phyloP scores from a whole-genome alignment of 2,888 invertebrate genomes.

The Polia nebulosa region DNA sequence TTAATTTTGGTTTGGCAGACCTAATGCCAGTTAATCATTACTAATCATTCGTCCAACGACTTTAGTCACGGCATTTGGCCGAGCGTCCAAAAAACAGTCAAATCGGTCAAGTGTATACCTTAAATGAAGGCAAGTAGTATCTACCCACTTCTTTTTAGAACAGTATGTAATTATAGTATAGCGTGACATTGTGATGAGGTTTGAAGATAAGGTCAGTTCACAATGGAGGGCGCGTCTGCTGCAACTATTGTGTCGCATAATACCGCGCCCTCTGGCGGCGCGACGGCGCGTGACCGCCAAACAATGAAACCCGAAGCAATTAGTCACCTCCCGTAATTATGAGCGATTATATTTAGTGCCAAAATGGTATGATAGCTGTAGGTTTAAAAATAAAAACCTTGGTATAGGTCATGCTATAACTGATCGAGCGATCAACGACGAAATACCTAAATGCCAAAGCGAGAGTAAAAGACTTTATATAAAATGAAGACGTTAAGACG shows the following conservation, averaged over 20 bases:
- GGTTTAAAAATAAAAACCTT: slow-evolving; percentile 31
- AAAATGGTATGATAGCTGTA: slow-evolving; percentile 25
- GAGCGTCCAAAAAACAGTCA: slow-evolving; percentile 36
- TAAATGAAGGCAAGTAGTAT: slow-evolving; percentile 28
- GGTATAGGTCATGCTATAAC: slow-evolving; percentile 37
- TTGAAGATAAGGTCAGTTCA: slow-evolving; percentile 77
- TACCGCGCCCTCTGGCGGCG: slow-evolving; percentile 80
- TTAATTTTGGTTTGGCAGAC: slow-evolving; percentile 38
- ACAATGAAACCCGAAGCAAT: slow-evolving; percentile 73
- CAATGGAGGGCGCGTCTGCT: slow-evolving; percentile 78
- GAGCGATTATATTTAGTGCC: slow-evolving; percentile 46
- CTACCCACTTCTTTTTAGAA: slow-evolving; percentile 37
- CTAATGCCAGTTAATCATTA: slow-evolving; percentile 44
- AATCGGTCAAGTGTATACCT: slow-evolving; percentile 47
- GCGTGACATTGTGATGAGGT: slow-evolving; percentile 67
- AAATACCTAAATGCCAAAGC: slow-evolving; percentile 23
- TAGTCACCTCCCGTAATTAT: slow-evolving; percentile 69
- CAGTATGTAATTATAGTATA: slow-evolving; percentile 62
- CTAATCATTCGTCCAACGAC: slow-evolving; percentile 53
- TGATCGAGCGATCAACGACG: slow-evolving; percentile 4
- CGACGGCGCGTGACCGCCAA: slow-evolving; percentile 74
- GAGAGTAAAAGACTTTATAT: background rate
- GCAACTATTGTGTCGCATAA: slow-evolving; percentile 72
- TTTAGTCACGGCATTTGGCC: slow-evolving; percentile 56
- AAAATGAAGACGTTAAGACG: slow-evolving; percentile 19